Percentiles rank a stretch among this genome's conserved stretches.
Evolutionary conservation across 2,113 vertebrate genomes (phyloP).

Genomic region (Epinephelus cyanopodus): DNA sequence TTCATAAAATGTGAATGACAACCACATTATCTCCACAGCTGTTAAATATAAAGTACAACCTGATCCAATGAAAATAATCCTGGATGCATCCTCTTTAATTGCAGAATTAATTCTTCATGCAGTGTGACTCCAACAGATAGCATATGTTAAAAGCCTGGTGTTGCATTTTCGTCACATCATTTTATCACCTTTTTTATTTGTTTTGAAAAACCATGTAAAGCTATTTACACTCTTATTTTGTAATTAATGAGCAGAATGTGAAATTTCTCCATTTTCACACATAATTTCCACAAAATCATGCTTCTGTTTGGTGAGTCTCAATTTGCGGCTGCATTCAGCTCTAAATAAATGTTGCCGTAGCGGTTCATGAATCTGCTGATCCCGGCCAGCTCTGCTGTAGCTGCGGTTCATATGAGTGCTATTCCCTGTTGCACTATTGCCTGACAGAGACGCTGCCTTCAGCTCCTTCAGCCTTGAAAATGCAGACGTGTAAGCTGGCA

Average conservation of each 20-base stretch:
- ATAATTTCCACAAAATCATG: constrained; percentile 19
- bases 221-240: constrained; percentile 9
- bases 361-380: constrained; percentile 28
- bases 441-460: constrained; percentile 48
- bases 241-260: not conserved
- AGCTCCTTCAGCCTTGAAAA: constrained; percentile 46
- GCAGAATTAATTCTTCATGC: constrained; percentile 30
- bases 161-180: constrained; percentile 13
- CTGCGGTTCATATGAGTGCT: constrained; percentile 24
- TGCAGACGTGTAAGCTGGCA: constrained; percentile 43
- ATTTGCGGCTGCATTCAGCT: constrained; percentile 5
- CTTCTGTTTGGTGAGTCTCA: constrained; percentile 1
- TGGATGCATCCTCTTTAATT: constrained; percentile 17
- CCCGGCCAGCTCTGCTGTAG: constrained; percentile 37
- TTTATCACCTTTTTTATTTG: constrained; percentile 23
- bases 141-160: constrained; percentile 24
- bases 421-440: constrained; percentile 53
- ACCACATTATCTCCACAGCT: constrained; percentile 27
- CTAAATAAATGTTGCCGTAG: constrained; percentile 37
- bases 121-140: constrained; percentile 22
- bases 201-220: not conserved
- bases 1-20: constrained; percentile 37
- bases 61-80: constrained; percentile 33
- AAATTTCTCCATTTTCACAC: constrained; percentile 27
- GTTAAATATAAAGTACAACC: constrained; percentile 31